phyloP scores from a whole-genome alignment of 2,797 vertebrate genomes.

The Pyrrhura leucotis region DNA sequence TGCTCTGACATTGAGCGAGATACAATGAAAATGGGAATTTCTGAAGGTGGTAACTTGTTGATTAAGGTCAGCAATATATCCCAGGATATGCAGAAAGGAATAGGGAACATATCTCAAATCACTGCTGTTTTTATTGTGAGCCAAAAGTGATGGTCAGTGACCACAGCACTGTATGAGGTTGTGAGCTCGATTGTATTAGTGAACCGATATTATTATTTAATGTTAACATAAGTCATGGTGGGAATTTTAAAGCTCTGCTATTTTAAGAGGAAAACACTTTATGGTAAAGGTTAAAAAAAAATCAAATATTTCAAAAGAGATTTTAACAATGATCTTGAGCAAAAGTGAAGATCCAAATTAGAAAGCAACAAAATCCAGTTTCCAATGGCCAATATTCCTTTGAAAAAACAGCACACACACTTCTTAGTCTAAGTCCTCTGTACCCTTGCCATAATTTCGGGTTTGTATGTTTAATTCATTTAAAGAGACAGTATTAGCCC shows the following conservation, averaged over 20 bases:
- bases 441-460: neutral
- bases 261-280: neutral
- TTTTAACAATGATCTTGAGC: neutral
- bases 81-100: neutral
- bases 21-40: neutral
- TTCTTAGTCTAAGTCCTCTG: neutral
- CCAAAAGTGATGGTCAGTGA: neutral
- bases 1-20: conserved; percentile 57
- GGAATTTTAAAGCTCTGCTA: neutral
- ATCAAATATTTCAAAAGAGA: neutral
- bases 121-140: neutral
- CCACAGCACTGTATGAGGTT: neutral
- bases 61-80: neutral
- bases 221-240: neutral
- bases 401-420: neutral
- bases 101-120: neutral
- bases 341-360: neutral
- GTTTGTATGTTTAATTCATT: conserved; percentile 1
- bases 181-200: neutral
- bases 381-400: neutral
- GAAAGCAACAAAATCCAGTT: neutral
- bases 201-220: neutral
- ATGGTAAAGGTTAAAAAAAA: neutral
- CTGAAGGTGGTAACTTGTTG: conserved; percentile 60
- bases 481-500: conserved; percentile 1